These are phyloP conservation scores for Psittacara wagleri DNA, from an alignment of 2,113 vertebrate genomes.

Conservation along the genomic window DNA sequence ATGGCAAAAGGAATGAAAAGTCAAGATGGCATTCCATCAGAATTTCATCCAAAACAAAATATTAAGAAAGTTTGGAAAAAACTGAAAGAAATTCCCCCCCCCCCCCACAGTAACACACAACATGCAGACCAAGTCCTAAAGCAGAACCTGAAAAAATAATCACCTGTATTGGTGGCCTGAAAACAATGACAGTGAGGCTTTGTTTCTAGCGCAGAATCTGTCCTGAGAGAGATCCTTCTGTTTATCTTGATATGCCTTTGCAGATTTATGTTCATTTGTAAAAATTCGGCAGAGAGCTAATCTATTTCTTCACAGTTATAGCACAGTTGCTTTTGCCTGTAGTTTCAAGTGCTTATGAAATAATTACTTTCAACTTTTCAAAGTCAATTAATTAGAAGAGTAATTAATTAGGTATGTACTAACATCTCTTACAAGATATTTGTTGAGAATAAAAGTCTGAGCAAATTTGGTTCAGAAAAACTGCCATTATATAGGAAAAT, in stretches of 20 bases:
- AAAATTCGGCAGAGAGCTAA: not conserved
- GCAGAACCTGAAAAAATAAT: not conserved
- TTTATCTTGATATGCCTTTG: not conserved
- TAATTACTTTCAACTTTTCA: not conserved
- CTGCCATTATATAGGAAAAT: not conserved
- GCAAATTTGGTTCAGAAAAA: not conserved
- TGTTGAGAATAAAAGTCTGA: not conserved
- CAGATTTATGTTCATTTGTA: not conserved
- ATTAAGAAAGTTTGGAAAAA: not conserved
- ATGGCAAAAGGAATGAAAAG: not conserved
- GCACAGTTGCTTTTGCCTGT: not conserved
- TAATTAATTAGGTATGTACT: not conserved
- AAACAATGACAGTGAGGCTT: not conserved
- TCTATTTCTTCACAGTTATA: not conserved
- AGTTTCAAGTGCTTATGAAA: not conserved
- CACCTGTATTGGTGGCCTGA: not conserved
- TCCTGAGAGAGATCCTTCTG: rapidly evolving
- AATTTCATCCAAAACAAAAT: not conserved
- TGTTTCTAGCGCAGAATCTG: not conserved
- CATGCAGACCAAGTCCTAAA: not conserved
- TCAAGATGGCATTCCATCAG: not conserved
- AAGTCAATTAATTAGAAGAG: not conserved
- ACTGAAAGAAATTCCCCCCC: rapidly evolving
- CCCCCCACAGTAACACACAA: not conserved
- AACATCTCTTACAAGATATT: not conserved